Conservation (phyloP, 2,797 vertebrate genomes). For the Anniella stebbinsi region DNA sequence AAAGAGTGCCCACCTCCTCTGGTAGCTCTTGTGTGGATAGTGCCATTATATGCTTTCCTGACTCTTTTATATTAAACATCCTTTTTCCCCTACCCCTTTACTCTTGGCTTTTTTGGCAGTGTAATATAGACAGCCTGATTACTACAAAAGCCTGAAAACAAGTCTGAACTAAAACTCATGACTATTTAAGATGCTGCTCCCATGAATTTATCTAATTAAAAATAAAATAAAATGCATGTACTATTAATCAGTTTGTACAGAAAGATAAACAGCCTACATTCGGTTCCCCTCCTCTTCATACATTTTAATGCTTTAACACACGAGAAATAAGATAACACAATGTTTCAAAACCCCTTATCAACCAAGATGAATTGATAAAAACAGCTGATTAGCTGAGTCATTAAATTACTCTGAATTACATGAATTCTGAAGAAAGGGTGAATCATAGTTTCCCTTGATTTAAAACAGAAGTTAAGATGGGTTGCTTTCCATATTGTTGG, state of each 20-base stretch:
- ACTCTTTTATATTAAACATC: too few relatives aligned
- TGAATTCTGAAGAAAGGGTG: not conserved
- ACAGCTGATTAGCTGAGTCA: not conserved
- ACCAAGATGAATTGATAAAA: not conserved
- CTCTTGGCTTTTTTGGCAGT: too few relatives aligned
- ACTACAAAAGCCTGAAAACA: not conserved
- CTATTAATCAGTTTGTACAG: not conserved
- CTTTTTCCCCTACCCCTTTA: too few relatives aligned
- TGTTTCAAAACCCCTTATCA: not conserved
- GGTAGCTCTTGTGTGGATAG: too few relatives aligned
- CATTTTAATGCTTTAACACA: not conserved
- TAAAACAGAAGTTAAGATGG: conserved; percentile 12
- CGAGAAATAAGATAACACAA: not conserved
- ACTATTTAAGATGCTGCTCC: not conserved
- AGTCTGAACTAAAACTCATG: not conserved
- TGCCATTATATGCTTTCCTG: too few relatives aligned
- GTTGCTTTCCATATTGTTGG: conserved; percentile 16
- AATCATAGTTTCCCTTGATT: conserved; percentile 5
- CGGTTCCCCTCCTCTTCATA: not conserved
- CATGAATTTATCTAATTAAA: not conserved
- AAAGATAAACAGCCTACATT: not conserved
- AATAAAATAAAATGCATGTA: not conserved
- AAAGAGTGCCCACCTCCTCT: too few relatives aligned
- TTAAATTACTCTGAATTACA: not conserved
- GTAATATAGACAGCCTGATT: not conserved